Base-by-base conservation (phyloP, 2,113 vertebrate genomes). In the Sciurus niger region DNA sequence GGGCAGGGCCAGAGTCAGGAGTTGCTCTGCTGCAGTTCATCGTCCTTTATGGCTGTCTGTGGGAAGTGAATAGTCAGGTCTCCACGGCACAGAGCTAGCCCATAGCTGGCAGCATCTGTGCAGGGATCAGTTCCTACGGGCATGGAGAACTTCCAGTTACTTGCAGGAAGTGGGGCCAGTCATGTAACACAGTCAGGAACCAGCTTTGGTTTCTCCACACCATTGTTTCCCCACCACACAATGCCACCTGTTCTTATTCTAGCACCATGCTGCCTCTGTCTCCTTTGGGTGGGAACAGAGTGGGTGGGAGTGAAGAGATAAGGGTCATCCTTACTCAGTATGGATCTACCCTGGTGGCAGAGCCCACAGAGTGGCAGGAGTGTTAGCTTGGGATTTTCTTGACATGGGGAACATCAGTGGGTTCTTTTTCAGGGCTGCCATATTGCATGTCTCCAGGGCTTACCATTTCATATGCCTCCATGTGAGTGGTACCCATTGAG, bases 1-100 rank as follows among this genome's bases (percentile, higher is more conserved):
- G 48, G 17, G 46, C 2, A 40, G 28, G 20, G 2, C 46, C 12
- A 12, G 14, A 55, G 63, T 43, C 25, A 76, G 3, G 11, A 18
- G 14, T 0, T 43, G 63, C 92, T 77, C 76, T 87, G 85, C 89
- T 58, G 48, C 51, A 93, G 68, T 14, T 28, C 48, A 1, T 22
- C 6, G 9, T 87, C 60, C 43, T 74, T 34, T 43, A 30, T 25
- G 22, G 63, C 46, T 85, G 63, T 79, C 88, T 73, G 7, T 89
- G 84, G 65, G 43, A 51, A 20, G 0, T 30, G 18, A 70, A 60
- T 34, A 83, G 65, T 12, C 3, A 6, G 14, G 20, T 37, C 22
- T 32, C 37, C 0, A 0, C 7, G 10, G 3, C 9, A 5, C 22
- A 14, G 73, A 84, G 48, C 51, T 28, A 34, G 48, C 51, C 67